Evolutionary conservation across 53 echinoderm and acorn worm species (phyloP).

Genomic region (Mesocentrotus franciscanus): DNA sequence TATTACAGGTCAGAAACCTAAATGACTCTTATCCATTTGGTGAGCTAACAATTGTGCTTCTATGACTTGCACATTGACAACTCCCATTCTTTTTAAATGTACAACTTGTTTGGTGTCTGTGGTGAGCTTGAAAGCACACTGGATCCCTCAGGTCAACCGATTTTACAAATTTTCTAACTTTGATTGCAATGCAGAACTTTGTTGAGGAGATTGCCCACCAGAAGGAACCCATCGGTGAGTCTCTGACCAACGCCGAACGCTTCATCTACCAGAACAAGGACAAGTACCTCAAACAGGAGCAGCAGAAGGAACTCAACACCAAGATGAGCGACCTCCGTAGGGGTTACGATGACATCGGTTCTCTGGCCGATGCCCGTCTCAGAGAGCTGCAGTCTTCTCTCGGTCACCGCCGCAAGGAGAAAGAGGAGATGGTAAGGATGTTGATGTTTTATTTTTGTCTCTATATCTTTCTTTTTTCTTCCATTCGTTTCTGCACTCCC

Average conservation of each 20-base stretch:
- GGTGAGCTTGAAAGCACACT: background rate
- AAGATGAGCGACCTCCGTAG: slow-evolving; percentile 85
- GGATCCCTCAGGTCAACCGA: background rate
- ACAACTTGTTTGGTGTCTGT: no score
- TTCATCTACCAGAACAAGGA: slow-evolving; percentile 89
- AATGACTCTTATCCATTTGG: no score
- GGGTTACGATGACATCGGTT: slow-evolving; percentile 80
- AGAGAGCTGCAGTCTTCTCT: slow-evolving; percentile 77
- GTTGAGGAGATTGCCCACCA: slow-evolving; percentile 95
- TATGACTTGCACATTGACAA: no score
- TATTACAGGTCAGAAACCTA: no score
- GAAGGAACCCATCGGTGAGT: slow-evolving; percentile 87
- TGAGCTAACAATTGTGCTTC: no score
- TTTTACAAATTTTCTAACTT: background rate
- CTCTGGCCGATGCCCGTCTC: slow-evolving; percentile 81
- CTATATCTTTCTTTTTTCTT: background rate
- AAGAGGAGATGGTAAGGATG: slow-evolving; percentile 87
- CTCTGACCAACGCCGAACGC: slow-evolving; percentile 75
- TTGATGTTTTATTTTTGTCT: background rate
- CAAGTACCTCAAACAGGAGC: slow-evolving; percentile 87
- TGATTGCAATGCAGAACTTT: slow-evolving; percentile 74
- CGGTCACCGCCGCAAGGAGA: slow-evolving; percentile 83
- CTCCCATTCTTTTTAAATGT: no score
- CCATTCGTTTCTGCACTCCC: background rate
- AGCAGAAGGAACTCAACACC: slow-evolving; percentile 83